phyloP scores from a whole-genome alignment of 2,888 invertebrate species.

The Mythimna albipuncta region DNA sequence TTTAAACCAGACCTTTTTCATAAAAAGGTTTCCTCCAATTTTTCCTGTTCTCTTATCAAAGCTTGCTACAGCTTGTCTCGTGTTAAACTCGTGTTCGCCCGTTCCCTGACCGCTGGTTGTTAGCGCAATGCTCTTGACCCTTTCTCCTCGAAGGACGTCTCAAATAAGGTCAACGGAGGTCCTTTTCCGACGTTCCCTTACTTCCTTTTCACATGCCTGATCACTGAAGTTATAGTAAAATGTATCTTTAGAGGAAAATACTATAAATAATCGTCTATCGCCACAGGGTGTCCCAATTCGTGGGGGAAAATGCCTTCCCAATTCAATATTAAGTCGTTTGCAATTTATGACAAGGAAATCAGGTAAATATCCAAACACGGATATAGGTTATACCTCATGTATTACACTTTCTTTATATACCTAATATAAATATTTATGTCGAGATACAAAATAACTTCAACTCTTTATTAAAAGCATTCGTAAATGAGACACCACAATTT shows the following conservation, averaged over 20 bases:
- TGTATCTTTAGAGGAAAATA: not conserved
- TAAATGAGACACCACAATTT: too few relatives aligned
- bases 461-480: too few relatives aligned
- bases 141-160: conserved; percentile 1
- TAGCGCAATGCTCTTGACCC: conserved; percentile 34
- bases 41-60: not conserved
- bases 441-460: too few relatives aligned
- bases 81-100: not conserved
- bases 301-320: too few relatives aligned
- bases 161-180: conserved; percentile 39
- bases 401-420: too few relatives aligned
- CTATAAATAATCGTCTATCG: not conserved
- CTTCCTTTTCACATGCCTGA: not conserved
- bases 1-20: not conserved
- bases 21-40: not conserved
- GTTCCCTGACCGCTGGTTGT: not conserved
- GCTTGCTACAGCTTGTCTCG: too few relatives aligned
- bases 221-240: not conserved
- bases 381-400: too few relatives aligned
- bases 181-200: not conserved
- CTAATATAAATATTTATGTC: too few relatives aligned
- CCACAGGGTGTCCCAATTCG: too few relatives aligned
- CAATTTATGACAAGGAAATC: too few relatives aligned
- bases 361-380: too few relatives aligned
- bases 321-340: too few relatives aligned